Evolutionary conservation across 2,797 vertebrate species (phyloP).

Genomic region (Brachyalestes nurse): DNA sequence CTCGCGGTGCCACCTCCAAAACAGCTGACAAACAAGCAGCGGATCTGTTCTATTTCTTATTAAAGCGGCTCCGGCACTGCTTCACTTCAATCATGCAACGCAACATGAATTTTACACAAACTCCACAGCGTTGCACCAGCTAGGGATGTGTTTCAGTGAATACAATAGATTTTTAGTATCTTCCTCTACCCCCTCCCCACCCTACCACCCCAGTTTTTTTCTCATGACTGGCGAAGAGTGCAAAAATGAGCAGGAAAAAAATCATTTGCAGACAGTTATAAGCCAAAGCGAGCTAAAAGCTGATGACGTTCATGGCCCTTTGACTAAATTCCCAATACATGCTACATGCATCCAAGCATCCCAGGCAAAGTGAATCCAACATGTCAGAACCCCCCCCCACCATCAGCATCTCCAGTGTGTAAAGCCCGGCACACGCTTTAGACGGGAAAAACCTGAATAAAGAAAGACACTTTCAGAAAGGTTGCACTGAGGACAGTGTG

Average conservation of each 20-base stretch:
- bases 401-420: slow-evolving; percentile 35
- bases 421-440: slow-evolving; percentile 45
- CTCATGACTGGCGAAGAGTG: slow-evolving; percentile 31
- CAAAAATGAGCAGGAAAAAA: slow-evolving; percentile 22
- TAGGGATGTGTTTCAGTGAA: slow-evolving; percentile 36
- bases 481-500: slow-evolving; percentile 77
- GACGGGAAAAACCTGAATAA: slow-evolving; percentile 55
- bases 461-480: slow-evolving; percentile 67
- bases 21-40: slow-evolving; percentile 94
- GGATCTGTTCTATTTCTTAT: slow-evolving; percentile 49
- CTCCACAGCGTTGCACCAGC: slow-evolving; percentile 22
- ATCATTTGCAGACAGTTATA: slow-evolving; percentile 49
- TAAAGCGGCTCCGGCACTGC: slow-evolving; percentile 24
- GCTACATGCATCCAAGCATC: slow-evolving; percentile 45
- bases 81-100: slow-evolving; percentile 46
- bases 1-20: slow-evolving; percentile 90
- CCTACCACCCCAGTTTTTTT: neutral
- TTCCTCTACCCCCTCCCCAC: neutral
- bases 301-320: slow-evolving; percentile 66
- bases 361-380: slow-evolving; percentile 57
- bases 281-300: slow-evolving; percentile 55
- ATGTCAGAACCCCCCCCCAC: slow-evolving; percentile 53
- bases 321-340: slow-evolving; percentile 57
- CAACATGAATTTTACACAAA: slow-evolving; percentile 42
- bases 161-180: slow-evolving; percentile 39